Evolutionary conservation across 2,888 invertebrate species (phyloP).

Genomic region (Heliconius sara): DNA sequence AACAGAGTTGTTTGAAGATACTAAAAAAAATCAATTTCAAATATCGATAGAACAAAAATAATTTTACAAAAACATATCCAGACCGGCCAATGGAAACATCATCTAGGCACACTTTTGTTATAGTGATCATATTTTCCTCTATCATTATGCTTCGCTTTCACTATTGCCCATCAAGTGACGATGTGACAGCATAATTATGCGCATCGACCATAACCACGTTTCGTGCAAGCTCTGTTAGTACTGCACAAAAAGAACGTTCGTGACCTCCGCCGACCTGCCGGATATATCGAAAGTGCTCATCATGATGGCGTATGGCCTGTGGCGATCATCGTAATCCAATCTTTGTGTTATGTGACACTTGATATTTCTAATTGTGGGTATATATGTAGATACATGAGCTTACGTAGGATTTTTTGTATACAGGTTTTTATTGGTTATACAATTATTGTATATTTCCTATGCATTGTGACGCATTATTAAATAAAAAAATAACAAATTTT

Average conservation of each 20-base stretch:
- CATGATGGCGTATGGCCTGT: constrained; percentile 56
- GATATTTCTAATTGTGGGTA: constrained; percentile 54
- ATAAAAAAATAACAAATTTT: not conserved
- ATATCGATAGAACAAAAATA: not conserved
- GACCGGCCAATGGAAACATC: constrained; percentile 23
- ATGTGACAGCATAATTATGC: constrained; percentile 83
- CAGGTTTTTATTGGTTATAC: not conserved
- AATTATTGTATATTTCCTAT: constrained; percentile 1
- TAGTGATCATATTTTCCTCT: constrained; percentile 56
- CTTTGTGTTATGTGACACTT: constrained; percentile 55
- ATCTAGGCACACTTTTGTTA: constrained; percentile 35
- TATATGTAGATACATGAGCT: constrained; percentile 46
- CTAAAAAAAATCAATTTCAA: not conserved
- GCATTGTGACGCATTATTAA: not conserved
- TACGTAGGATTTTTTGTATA: constrained; percentile 34
- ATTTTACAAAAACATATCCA: not conserved
- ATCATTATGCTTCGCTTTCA: constrained; percentile 78
- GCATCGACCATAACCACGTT: constrained; percentile 77
- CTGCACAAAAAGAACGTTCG: constrained; percentile 77
- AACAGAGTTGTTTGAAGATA: not conserved
- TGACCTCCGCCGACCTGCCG: constrained; percentile 78
- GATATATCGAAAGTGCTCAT: constrained; percentile 80
- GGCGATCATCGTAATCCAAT: constrained; percentile 51
- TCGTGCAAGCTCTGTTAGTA: constrained; percentile 62
- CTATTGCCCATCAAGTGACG: constrained; percentile 78